Percentiles rank a stretch among this genome's conserved stretches.
These are phyloP conservation scores for Macrotrachela quadricornifera DNA, from an alignment of 1,140 invertebrate species.

Conservation along the genomic window DNA sequence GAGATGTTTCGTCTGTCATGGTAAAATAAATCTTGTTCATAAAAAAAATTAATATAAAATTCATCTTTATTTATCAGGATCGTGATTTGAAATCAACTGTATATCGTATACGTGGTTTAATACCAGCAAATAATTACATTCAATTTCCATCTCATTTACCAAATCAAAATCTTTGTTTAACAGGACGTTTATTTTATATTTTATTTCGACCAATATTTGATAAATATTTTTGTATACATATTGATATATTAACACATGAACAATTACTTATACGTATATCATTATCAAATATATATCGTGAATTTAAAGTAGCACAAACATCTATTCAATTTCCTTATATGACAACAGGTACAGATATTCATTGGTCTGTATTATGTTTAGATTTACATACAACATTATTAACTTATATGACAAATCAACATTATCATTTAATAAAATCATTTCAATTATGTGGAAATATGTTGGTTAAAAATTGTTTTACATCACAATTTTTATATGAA, in stretches of 20 bases:
- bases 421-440: conserved; percentile 21
- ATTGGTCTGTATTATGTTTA: conserved; percentile 26
- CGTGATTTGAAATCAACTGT: conserved; percentile 26
- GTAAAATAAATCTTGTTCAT: conserved; percentile 9
- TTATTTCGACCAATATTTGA: conserved; percentile 24
- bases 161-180: conserved; percentile 24
- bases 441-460: conserved; percentile 28
- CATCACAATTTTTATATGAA: conserved; percentile 26
- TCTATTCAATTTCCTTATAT: conserved; percentile 31
- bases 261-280: conserved; percentile 25
- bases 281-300: conserved; percentile 29
- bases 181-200: conserved; percentile 23
- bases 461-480: conserved; percentile 26
- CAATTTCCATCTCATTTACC: conserved; percentile 22
- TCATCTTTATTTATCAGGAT: conserved; percentile 16
- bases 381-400: conserved; percentile 24
- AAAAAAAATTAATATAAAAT: neutral
- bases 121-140: conserved; percentile 27
- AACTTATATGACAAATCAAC: conserved; percentile 22
- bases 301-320: conserved; percentile 29
- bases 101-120: conserved; percentile 21
- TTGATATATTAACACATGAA: conserved; percentile 26
- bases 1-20: conserved; percentile 23
- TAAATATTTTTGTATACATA: conserved; percentile 29
- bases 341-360: conserved; percentile 4